Percentiles rank a stretch among this genome's conserved stretches.
phyloP scores from a whole-genome alignment of 2,888 invertebrate genomes.

The Timandra comae region DNA sequence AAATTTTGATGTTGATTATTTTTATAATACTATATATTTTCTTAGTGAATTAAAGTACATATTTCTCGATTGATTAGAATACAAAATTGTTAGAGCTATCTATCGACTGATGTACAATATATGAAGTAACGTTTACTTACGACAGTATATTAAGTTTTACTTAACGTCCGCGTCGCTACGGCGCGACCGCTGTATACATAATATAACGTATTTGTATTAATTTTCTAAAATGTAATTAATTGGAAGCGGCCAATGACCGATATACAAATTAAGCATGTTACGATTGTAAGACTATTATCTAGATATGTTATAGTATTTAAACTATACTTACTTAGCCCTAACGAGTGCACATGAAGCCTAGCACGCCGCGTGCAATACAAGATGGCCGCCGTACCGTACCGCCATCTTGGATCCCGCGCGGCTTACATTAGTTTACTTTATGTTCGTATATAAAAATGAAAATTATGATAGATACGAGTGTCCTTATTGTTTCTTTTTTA shows the following conservation, averaged over 20 bases:
- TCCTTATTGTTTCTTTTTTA: slow-evolving; percentile 69
- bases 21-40: slow-evolving; percentile 62
- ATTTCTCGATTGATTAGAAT: slow-evolving; percentile 70
- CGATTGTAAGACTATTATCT: slow-evolving; percentile 74
- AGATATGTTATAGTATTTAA: slow-evolving; percentile 70
- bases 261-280: slow-evolving; percentile 66
- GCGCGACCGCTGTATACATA: slow-evolving; percentile 49
- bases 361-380: slow-evolving; percentile 20
- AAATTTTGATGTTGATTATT: slow-evolving; percentile 70
- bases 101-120: slow-evolving; percentile 77
- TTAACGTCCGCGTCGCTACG: slow-evolving; percentile 47
- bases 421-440: slow-evolving; percentile 49
- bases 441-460: slow-evolving; percentile 73
- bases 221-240: slow-evolving; percentile 71
- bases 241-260: slow-evolving; percentile 63
- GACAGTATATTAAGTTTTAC: slow-evolving; percentile 71
- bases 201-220: slow-evolving; percentile 50
- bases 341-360: slow-evolving; percentile 33
- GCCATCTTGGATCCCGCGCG: slow-evolving; percentile 22
- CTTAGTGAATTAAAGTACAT: slow-evolving; percentile 73
- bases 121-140: slow-evolving; percentile 72
- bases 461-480: slow-evolving; percentile 73
- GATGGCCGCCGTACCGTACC: slow-evolving; percentile 13
- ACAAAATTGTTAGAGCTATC: slow-evolving; percentile 74
- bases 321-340: slow-evolving; percentile 62